Base-by-base conservation (phyloP, 2,113 vertebrate species). In the Odocoileus virginianus region DNA sequence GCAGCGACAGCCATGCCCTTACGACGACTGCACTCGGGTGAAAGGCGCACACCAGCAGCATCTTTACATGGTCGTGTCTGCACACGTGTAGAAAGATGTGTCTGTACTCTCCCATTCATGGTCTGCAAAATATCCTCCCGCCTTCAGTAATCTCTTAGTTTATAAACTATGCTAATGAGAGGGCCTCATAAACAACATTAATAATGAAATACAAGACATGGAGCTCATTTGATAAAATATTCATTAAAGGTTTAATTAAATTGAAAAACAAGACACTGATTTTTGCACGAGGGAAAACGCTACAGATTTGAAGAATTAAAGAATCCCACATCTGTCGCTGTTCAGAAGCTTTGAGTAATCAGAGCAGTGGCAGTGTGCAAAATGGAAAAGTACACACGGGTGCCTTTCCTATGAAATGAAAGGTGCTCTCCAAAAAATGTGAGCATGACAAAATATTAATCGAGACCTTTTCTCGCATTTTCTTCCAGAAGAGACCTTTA, bases 151-250 rank as follows among this genome's bases (percentile, higher is more conserved):
- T 58, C 61, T 89, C 55, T 90, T 50, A 36, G 33, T 88, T 94
- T 92, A 95, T 95, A 90, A 97, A 95, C 93, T 97, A 97, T 96
- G 91, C 89, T 96, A 97, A 97, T 91, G 50, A 92, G 61, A 79
- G 28, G 78, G 74, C 40, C 87, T 97, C 95, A 60, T 55, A 98
- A 97, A 97, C 89, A 98, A 88, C 85, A 98, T 97, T 79, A 98
- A 98, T 98, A 98, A 98, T 98, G 83, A 97, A 98, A 97, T n/a
- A 98, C 11, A 97, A 97, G 97, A 86, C 87, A 96, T 15, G 40
- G 25, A 88, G 64, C 89, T 98, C 94, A 60, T 97, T 97, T 97
- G 97, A 98, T 98, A 97, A 98, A 98, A 98, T 98, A 98, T 98
- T 98, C 96, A 98, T 97, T 97, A 98, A 98, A 98, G 97, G 50